phyloP scores from a whole-genome alignment of 1,140 invertebrate species.

The Manduca sexta region DNA sequence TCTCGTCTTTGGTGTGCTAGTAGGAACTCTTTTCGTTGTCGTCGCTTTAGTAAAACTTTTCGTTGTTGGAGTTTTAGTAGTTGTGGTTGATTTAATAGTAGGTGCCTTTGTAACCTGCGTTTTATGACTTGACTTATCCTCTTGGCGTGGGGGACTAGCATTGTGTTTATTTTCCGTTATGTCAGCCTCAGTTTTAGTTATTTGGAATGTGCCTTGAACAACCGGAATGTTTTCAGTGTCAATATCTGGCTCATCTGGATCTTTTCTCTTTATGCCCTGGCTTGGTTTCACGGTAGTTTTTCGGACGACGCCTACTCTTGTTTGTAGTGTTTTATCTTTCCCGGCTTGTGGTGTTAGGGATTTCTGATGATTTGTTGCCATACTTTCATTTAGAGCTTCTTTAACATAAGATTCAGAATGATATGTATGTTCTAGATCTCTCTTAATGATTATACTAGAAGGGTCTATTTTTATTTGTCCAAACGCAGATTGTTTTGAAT shows the following conservation, averaged over 20 bases:
- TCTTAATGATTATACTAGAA: slow-evolving; percentile 77
- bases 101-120: slow-evolving; percentile 13
- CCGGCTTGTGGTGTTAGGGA: slow-evolving; percentile 36
- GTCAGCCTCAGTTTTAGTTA: slow-evolving; percentile 76
- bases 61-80: slow-evolving; percentile 50
- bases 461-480: slow-evolving; percentile 80
- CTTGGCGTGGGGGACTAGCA: slow-evolving; percentile 37
- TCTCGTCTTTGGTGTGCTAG: slow-evolving; percentile 41
- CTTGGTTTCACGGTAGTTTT: slow-evolving; percentile 71
- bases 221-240: slow-evolving; percentile 74
- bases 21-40: slow-evolving; percentile 36
- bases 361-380: slow-evolving; percentile 45
- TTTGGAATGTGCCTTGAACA: slow-evolving; percentile 76
- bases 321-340: slow-evolving; percentile 64
- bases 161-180: slow-evolving; percentile 75
- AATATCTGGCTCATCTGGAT: slow-evolving; percentile 70
- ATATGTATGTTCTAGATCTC: slow-evolving; percentile 73
- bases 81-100: slow-evolving; percentile 45
- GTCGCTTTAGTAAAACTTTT: slow-evolving; percentile 54
- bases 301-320: slow-evolving; percentile 67
- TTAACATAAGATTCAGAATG: slow-evolving; percentile 63
- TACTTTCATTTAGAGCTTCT: slow-evolving; percentile 61
- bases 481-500: slow-evolving; percentile 77
- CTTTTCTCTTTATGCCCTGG: slow-evolving; percentile 43
- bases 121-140: slow-evolving; percentile 63